A percentile compares a stretch with the other conserved stretches of the same genome.
Evolutionary conservation across 1,140 invertebrate genomes (phyloP).

Genomic region (Gonatopus flavifemur): DNA sequence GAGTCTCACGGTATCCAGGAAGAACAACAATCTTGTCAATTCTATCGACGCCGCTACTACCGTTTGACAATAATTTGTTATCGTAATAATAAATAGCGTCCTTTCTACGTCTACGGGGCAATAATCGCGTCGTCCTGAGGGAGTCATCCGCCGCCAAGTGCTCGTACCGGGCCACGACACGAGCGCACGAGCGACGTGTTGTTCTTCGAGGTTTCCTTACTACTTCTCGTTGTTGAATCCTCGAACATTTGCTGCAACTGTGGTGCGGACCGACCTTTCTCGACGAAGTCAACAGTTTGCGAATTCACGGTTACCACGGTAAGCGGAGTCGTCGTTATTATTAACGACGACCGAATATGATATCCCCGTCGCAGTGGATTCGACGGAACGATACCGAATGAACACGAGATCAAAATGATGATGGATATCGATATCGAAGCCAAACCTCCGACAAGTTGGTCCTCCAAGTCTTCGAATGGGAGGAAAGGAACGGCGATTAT

Average conservation of each 20-base stretch:
- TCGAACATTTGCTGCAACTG: neutral
- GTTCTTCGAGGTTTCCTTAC: neutral
- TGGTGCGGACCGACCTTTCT: slow-evolving; percentile 4
- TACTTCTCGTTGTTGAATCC: neutral
- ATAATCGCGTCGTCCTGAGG: slow-evolving; percentile 28
- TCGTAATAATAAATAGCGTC: no score
- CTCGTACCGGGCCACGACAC: slow-evolving; percentile 22
- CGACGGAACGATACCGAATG: no score
- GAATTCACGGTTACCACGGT: slow-evolving; percentile 10
- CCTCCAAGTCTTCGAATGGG: neutral
- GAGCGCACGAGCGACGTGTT: slow-evolving; percentile 2
- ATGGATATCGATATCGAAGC: no score
- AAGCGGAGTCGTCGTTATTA: neutral
- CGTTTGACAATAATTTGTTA: no score
- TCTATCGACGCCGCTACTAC: no score
- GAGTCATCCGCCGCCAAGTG: slow-evolving; percentile 52
- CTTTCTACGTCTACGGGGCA: slow-evolving; percentile 50
- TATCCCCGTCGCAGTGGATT: neutral
- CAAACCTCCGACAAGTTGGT: no score
- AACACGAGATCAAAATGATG: no score
- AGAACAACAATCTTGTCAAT: no score
- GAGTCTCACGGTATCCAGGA: no score
- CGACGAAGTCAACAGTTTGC: no score
- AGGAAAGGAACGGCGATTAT: no score
- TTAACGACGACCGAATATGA: neutral